These are phyloP conservation scores for Alfaro cultratus DNA, from an alignment of 2,797 vertebrate species.

Conservation along the genomic window DNA sequence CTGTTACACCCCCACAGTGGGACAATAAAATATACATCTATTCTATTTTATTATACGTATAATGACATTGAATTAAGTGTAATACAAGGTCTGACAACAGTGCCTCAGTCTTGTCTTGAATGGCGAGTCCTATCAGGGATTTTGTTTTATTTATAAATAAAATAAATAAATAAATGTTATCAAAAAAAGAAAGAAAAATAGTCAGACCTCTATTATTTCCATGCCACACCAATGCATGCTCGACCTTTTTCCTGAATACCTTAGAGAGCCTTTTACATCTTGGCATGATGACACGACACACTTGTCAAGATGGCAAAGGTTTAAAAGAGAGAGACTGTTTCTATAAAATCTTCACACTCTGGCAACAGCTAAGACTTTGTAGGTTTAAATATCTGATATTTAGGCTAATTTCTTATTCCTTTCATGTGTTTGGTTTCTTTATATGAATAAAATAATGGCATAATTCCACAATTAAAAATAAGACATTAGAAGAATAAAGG, in stretches of 20 bases:
- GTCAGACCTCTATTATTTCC: not conserved
- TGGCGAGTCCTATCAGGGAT: not conserved
- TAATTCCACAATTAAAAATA: not conserved
- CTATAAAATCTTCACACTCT: not conserved
- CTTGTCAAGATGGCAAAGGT: not conserved
- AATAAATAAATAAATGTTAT: too few species aligned
- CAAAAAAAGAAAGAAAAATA: not conserved
- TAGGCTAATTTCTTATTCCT: not conserved
- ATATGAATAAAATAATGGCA: not conserved
- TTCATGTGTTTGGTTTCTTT: conserved; percentile 1
- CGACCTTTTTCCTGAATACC: not conserved
- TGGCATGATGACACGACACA: not conserved
- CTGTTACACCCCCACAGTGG: not conserved
- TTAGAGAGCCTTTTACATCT: not conserved
- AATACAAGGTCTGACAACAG: not conserved
- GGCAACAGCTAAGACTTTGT: not conserved
- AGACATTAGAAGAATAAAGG: too few species aligned
- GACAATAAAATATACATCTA: not conserved
- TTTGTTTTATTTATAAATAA: not conserved
- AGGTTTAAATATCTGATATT: conserved; percentile 6
- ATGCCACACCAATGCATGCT: not conserved
- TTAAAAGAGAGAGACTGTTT: conserved; percentile 1
- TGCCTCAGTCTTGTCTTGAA: not conserved
- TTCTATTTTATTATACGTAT: not conserved
- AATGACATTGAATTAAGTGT: not conserved